A percentile compares a stretch with the other conserved stretches of the same genome.
Conservation (phyloP, 2,888 invertebrate genomes). For the Esperia sulphurella region DNA sequence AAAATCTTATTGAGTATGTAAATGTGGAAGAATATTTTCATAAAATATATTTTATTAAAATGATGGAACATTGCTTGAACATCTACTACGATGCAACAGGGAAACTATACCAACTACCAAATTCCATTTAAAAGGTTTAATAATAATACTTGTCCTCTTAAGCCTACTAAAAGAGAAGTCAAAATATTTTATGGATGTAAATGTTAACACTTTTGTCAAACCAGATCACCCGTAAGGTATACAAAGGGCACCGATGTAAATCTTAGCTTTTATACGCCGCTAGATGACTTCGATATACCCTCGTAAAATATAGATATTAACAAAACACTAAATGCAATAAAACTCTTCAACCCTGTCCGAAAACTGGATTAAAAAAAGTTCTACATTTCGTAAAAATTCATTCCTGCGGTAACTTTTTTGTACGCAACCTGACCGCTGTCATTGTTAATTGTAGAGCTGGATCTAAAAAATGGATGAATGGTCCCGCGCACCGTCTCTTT, state of each 20-base stretch:
- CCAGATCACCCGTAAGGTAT: constrained; percentile 58
- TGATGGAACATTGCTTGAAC: too few species aligned
- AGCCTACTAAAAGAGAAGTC: constrained; percentile 64
- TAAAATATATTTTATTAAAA: too few species aligned
- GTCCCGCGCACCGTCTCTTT: constrained; percentile 41
- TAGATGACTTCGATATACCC: constrained; percentile 42
- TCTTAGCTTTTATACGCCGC: constrained; percentile 58
- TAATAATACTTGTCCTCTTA: constrained; percentile 42
- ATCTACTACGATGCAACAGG: too few species aligned
- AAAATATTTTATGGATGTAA: constrained; percentile 74
- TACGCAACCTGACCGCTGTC: constrained; percentile 68
- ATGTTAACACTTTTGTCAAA: constrained; percentile 76
- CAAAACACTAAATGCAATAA: constrained; percentile 65
- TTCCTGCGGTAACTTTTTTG: constrained; percentile 47
- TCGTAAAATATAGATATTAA: constrained; percentile 72
- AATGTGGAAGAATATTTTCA: too few species aligned
- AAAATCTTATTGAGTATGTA: too few species aligned
- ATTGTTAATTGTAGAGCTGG: constrained; percentile 62
- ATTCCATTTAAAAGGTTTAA: constrained; percentile 12
- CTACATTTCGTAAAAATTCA: constrained; percentile 49
- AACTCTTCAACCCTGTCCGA: constrained; percentile 44
- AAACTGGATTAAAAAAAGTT: constrained; percentile 37
- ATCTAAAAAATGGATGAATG: constrained; percentile 70
- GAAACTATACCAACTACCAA: constrained; percentile 13
- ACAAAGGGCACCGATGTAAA: constrained; percentile 69